Conservation (phyloP, 2,113 vertebrate genomes). For the Petromus typicus region DNA sequence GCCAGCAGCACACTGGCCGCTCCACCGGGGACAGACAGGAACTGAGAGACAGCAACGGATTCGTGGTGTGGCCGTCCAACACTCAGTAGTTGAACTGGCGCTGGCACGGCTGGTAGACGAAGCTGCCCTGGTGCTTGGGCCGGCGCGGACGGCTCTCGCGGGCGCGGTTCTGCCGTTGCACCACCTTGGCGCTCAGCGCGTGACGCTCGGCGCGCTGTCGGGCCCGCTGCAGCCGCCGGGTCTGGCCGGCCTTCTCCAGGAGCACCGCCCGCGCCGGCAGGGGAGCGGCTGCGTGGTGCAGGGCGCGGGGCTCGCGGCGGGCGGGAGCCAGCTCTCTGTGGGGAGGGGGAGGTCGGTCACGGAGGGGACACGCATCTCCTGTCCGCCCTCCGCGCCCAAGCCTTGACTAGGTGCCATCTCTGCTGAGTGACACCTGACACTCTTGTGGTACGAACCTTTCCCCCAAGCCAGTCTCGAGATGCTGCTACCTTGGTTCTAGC, state of each 20-base stretch:
- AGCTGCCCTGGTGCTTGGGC: conserved; percentile 89
- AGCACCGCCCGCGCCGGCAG: conserved; percentile 87
- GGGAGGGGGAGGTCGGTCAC: conserved; percentile 14
- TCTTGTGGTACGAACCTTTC: not conserved
- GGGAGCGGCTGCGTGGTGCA: conserved; percentile 86
- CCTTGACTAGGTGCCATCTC: not conserved
- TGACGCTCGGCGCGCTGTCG: conserved; percentile 92
- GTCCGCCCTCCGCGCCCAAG: not conserved
- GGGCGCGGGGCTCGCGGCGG: conserved; percentile 63
- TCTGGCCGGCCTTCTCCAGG: conserved; percentile 93
- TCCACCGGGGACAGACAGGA: not conserved
- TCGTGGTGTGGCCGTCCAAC: not conserved
- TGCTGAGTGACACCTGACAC: not conserved
- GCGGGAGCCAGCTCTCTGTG: conserved; percentile 71
- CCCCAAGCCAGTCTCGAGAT: not conserved
- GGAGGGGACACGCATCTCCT: not conserved
- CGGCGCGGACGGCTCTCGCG: conserved; percentile 90
- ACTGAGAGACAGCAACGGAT: not conserved
- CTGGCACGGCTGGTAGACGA: conserved; percentile 96
- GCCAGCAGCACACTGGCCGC: conserved; percentile 56
- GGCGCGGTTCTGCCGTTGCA: conserved; percentile 96
- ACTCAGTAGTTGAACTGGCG: conserved; percentile 95
- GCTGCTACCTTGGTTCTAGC: not conserved
- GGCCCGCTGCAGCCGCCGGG: conserved; percentile 92
- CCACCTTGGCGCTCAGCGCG: conserved; percentile 91